A percentile compares a stretch with the other conserved stretches of the same genome.
phyloP scores from a whole-genome alignment of 2,888 invertebrate species.

The Eilema caniola region DNA sequence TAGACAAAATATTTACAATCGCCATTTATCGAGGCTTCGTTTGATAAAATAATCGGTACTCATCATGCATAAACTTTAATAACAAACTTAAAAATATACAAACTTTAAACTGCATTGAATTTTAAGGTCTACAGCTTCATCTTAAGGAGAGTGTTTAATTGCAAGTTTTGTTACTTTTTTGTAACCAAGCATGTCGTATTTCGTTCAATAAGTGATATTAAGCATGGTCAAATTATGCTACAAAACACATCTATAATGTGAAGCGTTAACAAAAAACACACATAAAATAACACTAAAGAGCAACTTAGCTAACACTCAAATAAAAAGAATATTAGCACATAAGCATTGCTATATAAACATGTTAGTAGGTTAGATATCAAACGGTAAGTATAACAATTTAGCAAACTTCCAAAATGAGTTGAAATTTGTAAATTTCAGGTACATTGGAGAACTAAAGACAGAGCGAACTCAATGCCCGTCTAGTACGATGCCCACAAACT shows the following conservation, averaged over 20 bases:
- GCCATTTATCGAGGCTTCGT: slow-evolving; percentile 38
- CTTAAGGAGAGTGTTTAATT: slow-evolving; percentile 19
- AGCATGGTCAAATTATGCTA: slow-evolving; percentile 43
- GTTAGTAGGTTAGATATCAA: neutral
- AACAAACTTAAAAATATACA: neutral
- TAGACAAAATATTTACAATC: slow-evolving; percentile 23
- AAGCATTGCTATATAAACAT: neutral
- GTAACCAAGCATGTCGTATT: slow-evolving; percentile 45
- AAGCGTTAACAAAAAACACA: slow-evolving; percentile 9
- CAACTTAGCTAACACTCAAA: neutral
- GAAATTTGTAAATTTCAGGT: slow-evolving; percentile 80
- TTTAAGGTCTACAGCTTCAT: slow-evolving; percentile 35
- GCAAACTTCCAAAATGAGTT: neutral
- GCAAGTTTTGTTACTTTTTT: slow-evolving; percentile 27
- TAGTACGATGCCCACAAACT: slow-evolving; percentile 78
- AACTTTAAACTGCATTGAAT: slow-evolving; percentile 30
- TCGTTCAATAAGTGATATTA: slow-evolving; percentile 35
- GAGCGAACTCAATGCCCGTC: slow-evolving; percentile 87
- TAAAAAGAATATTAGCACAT: neutral
- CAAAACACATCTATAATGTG: slow-evolving; percentile 48
- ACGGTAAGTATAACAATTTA: slow-evolving; percentile 36
- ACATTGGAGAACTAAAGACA: slow-evolving; percentile 90
- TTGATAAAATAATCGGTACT: slow-evolving; percentile 25
- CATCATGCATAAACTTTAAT: slow-evolving; percentile 23
- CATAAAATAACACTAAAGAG: neutral